A percentile compares a stretch with the other conserved stretches of the same genome.
These are phyloP conservation scores for Gryllus longicercus DNA, from an alignment of 2,888 invertebrate genomes.

Conservation along the genomic window DNA sequence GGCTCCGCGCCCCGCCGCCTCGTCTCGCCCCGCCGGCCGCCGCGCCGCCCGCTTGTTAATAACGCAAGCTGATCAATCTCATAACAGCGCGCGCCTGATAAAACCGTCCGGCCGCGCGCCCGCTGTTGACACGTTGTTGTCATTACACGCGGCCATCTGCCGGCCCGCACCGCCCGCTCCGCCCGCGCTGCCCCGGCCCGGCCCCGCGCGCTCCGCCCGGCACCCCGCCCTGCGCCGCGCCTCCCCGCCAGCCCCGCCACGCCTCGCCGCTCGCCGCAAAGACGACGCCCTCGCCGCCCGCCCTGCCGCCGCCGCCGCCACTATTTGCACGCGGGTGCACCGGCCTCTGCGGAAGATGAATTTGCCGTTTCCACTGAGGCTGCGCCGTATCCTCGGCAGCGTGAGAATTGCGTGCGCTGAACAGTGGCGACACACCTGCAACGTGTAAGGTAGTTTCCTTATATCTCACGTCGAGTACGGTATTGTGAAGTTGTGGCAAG, in stretches of 20 bases:
- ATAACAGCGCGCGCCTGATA: constrained; percentile 27
- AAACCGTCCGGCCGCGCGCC: constrained; percentile 11
- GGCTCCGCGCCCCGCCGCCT: background rate
- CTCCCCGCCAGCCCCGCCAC: background rate
- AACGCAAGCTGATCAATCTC: constrained; percentile 28
- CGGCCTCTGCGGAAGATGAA: no score
- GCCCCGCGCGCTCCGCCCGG: background rate
- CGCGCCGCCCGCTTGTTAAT: constrained; percentile 22
- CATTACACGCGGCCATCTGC: constrained; percentile 26
- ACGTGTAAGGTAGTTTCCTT: no score
- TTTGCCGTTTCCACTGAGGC: no score
- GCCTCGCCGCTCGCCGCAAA: background rate
- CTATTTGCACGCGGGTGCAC: no score
- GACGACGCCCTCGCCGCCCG: background rate
- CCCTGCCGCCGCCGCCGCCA: no score
- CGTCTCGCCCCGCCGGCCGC: constrained; percentile 17
- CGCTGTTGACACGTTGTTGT: constrained; percentile 27
- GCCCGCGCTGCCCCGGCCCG: background rate
- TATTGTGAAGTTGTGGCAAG: no score
- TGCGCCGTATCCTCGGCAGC: no score
- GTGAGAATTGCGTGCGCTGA: no score
- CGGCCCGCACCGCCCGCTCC: background rate
- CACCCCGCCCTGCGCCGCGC: background rate
- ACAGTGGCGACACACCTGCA: no score
- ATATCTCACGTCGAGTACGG: no score